These are phyloP conservation scores for Aphrophora alni DNA, from an alignment of 2,888 invertebrate genomes.

Conservation along the genomic window DNA sequence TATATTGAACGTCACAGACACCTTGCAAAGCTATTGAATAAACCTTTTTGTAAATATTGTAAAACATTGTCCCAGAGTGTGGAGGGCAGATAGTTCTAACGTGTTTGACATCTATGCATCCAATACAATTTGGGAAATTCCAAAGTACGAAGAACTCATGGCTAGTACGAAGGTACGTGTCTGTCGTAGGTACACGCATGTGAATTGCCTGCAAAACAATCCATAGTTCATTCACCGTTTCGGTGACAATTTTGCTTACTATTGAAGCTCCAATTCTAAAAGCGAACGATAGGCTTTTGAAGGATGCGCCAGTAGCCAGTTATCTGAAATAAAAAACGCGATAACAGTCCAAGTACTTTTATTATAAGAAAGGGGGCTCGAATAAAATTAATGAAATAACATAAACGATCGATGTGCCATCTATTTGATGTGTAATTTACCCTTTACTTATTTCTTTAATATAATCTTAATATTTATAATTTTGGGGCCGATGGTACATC, in stretches of 20 bases:
- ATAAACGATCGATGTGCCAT: too few species aligned
- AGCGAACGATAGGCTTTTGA: constrained; percentile 20
- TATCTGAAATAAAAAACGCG: neutral
- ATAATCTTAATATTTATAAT: too few species aligned
- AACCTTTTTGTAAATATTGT: constrained; percentile 32
- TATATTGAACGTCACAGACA: constrained; percentile 30
- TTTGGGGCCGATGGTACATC: too few species aligned
- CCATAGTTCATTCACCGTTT: constrained; percentile 24
- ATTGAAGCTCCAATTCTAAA: constrained; percentile 26
- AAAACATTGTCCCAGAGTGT: constrained; percentile 36
- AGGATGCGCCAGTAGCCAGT: constrained; percentile 17
- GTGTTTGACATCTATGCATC: constrained; percentile 36
- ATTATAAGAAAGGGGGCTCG: too few species aligned
- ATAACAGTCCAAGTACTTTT: neutral
- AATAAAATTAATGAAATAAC: too few species aligned
- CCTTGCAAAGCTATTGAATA: constrained; percentile 38
- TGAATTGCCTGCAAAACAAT: constrained; percentile 20
- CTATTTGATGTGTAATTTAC: too few species aligned
- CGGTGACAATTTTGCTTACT: constrained; percentile 17
- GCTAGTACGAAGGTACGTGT: constrained; percentile 11
- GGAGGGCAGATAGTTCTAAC: constrained; percentile 30
- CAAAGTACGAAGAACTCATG: constrained; percentile 25
- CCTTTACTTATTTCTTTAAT: too few species aligned
- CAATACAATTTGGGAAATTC: constrained; percentile 40
- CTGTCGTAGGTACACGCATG: constrained; percentile 29